These are phyloP conservation scores for Poecile montanus DNA, from an alignment of 2,797 vertebrate genomes.

Conservation along the genomic window DNA sequence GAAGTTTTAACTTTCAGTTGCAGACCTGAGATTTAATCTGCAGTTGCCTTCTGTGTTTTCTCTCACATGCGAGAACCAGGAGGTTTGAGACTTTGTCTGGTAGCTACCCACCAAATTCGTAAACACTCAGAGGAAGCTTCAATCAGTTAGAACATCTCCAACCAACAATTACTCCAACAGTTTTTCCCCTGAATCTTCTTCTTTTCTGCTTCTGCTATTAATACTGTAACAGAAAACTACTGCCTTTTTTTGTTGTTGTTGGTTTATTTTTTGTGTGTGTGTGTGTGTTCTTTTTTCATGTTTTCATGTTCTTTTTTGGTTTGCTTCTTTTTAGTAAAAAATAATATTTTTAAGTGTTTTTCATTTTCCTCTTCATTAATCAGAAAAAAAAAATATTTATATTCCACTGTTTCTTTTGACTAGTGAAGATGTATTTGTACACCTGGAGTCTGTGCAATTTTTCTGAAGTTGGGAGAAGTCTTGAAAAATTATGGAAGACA, in stretches of 20 bases:
- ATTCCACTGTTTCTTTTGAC: background rate
- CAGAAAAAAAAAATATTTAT: background rate
- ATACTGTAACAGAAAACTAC: background rate
- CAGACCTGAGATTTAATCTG: background rate
- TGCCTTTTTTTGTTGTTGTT: background rate
- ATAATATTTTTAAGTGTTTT: background rate
- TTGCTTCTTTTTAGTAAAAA: background rate
- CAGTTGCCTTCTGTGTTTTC: background rate
- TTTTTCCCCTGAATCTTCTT: slow-evolving; percentile 33
- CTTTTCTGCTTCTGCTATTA: background rate
- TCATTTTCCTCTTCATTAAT: background rate
- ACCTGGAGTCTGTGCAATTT: background rate
- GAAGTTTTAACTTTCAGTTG: background rate
- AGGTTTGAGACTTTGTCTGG: background rate
- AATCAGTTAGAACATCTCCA: slow-evolving; percentile 33
- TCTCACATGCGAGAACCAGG: background rate
- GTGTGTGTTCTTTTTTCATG: background rate
- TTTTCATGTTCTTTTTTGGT: background rate
- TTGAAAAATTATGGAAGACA: background rate
- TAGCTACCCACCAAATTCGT: background rate
- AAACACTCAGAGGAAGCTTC: slow-evolving; percentile 13
- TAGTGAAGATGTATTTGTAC: background rate
- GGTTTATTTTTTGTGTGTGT: no score
- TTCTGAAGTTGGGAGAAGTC: background rate
- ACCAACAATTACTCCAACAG: background rate